Conservation (phyloP, 1,140 invertebrate genomes). For the Pristionchus pacificus region DNA sequence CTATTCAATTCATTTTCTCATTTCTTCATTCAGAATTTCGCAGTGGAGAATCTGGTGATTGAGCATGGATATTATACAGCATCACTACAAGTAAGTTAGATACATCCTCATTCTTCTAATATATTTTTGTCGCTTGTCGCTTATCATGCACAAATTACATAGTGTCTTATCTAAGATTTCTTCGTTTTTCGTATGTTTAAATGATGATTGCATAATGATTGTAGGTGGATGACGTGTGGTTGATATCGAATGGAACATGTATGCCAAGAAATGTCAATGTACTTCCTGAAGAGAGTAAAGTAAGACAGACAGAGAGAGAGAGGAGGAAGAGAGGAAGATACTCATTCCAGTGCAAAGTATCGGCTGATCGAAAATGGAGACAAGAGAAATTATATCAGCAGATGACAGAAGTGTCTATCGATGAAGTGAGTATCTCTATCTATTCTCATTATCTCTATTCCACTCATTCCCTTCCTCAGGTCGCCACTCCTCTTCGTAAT, state of each 20-base stretch:
- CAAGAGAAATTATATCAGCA: conserved; percentile 56
- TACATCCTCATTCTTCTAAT: background rate
- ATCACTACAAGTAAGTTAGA: background rate
- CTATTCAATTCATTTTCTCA: background rate
- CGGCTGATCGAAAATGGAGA: conserved; percentile 49
- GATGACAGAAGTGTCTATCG: conserved; percentile 55
- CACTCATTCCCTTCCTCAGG: conserved; percentile 10
- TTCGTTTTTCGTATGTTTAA: background rate
- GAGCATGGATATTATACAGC: conserved; percentile 36
- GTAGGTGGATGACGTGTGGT: conserved; percentile 31
- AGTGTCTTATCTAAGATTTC: too few species aligned
- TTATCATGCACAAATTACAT: too few species aligned
- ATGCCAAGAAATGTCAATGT: conserved; percentile 37
- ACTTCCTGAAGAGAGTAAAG: conserved; percentile 32
- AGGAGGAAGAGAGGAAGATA: background rate
- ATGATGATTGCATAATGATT: background rate
- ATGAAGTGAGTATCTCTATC: conserved; percentile 32
- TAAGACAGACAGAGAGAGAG: background rate
- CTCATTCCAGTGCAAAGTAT: conserved; percentile 25
- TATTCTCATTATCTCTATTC: background rate
- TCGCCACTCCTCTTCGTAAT: conserved; percentile 44
- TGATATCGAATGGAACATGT: conserved; percentile 38
- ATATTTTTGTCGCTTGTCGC: too few species aligned
- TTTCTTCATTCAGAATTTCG: conserved; percentile 34
- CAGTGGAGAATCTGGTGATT: conserved; percentile 28